Percentiles rank a stretch among this genome's conserved stretches.
Evolutionary conservation across 2,797 vertebrate genomes (phyloP).

Genomic region (Periophthalmus magnuspinnatus): DNA sequence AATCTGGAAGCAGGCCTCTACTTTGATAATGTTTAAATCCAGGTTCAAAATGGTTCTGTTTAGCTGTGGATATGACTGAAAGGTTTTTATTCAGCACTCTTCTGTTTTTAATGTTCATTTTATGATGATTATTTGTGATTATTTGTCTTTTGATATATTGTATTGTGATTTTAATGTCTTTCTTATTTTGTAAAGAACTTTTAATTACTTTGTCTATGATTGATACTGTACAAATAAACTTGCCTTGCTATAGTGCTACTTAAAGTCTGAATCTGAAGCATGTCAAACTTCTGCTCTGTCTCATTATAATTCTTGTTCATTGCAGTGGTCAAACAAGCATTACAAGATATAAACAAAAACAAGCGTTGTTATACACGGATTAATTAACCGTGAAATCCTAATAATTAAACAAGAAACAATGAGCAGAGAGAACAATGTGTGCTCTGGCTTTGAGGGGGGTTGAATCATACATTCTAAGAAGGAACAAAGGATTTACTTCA

Average conservation of each 20-base stretch:
- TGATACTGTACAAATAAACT: too few relatives aligned
- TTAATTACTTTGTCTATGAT: too few relatives aligned
- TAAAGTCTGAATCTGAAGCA: not conserved
- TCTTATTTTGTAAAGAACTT: too few relatives aligned
- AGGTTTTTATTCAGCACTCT: too few relatives aligned
- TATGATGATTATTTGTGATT: too few relatives aligned
- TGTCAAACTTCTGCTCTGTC: not conserved
- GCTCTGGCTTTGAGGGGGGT: not conserved
- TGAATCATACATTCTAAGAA: not conserved
- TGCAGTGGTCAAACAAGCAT: not conserved
- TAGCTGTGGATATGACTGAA: too few relatives aligned
- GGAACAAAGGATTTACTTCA: not conserved
- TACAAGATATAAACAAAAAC: not conserved
- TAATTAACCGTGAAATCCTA: not conserved
- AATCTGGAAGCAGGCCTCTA: too few relatives aligned
- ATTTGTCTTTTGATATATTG: too few relatives aligned
- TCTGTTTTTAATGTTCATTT: too few relatives aligned
- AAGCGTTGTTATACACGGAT: not conserved
- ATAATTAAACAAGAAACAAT: constrained; percentile 4
- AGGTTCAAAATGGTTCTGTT: too few relatives aligned
- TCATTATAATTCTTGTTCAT: not conserved
- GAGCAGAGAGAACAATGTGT: not conserved
- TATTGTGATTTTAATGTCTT: too few relatives aligned
- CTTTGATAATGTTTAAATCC: too few relatives aligned
- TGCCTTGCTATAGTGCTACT: not conserved